Evolutionary conservation across 2,888 invertebrate genomes (phyloP), one percentile per base, ranked within the genome.

Genomic region (Oligia fasciuncula): DNA sequence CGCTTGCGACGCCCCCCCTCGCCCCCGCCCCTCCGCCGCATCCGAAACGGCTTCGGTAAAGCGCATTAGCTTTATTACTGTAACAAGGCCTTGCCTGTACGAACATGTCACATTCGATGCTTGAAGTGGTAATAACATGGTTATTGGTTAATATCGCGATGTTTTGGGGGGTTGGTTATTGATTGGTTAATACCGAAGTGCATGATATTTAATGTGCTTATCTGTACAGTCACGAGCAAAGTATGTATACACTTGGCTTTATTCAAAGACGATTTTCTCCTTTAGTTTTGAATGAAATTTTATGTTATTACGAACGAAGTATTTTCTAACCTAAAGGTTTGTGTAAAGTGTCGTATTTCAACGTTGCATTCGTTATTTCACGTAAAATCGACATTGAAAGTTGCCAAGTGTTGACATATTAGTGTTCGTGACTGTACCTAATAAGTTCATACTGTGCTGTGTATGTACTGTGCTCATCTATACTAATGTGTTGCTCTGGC

Each of bases 51-150:
- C 87, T 87, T 85, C 89, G 88, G 88, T 88, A 89, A 89, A 91
- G 91, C 90, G 88, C 91, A 92, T 92, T 91, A 91, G 89, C 91
- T 91, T 91, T 92, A 90, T 91, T 92, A 88, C 87, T 84, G 85
- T 88, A 88, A 89, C 89, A 87, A 88, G 87, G 85, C 88, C 84
- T 77, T 68, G 60, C 66, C 65, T 80, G 71, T 74, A 43, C 86
- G 66, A 68, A 63, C 70, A 83, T 86, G 87, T 87, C 87, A 84
- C 72, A 83, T 69, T 72, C 62, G 66, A 82, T 72, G 51, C 57
- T 40, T 75, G 40, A 66, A 85, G 80, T 77, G 51, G 49, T 73
- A 76, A 87, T 87, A 77, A 70, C 57, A 40, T 51, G 40, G 63
- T 67, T 67, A 70, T 72, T 78, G 69, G 75, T 17, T 46, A n/a